These are phyloP conservation scores for Tethya wilhelma DNA, from an alignment of 37 sponge, comb jelly and placozoan genomes.

Conservation along the genomic window DNA sequence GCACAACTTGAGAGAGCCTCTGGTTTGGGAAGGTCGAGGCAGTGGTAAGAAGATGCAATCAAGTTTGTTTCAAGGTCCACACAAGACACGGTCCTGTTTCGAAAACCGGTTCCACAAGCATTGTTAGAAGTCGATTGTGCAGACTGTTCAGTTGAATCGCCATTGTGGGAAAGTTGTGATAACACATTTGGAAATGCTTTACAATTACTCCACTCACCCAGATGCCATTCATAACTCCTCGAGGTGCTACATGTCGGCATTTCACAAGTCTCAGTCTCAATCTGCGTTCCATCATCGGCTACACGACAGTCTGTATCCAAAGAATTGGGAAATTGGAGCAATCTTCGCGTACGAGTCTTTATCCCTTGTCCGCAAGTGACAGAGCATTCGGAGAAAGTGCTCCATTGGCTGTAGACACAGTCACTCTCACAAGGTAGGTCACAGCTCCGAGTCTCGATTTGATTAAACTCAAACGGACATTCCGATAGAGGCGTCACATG, in stretches of 20 bases:
- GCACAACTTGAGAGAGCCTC: background rate
- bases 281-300: constrained; percentile 11
- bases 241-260: background rate
- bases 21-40: background rate
- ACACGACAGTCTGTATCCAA: background rate
- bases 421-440: constrained; percentile 26
- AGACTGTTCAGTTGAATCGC: too few relatives aligned
- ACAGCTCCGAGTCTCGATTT: background rate
- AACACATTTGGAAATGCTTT: background rate
- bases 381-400: constrained; percentile 19
- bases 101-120: constrained; percentile 47
- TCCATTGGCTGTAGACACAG: constrained; percentile 28
- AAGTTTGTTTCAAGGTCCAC: background rate
- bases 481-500: background rate
- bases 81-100: constrained; percentile 13
- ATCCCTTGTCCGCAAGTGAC: background rate
- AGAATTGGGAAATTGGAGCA: constrained; percentile 12
- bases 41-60: background rate
- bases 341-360: constrained; percentile 3
- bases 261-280: background rate
- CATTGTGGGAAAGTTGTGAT: constrained; percentile 2
- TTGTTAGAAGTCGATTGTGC: too few relatives aligned
- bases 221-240: background rate
- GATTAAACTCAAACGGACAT: constrained; percentile 12
- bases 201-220: constrained; percentile 18